These are phyloP conservation scores for Notothenia rossii DNA, from an alignment of 2,113 vertebrate species.

Conservation along the genomic window DNA sequence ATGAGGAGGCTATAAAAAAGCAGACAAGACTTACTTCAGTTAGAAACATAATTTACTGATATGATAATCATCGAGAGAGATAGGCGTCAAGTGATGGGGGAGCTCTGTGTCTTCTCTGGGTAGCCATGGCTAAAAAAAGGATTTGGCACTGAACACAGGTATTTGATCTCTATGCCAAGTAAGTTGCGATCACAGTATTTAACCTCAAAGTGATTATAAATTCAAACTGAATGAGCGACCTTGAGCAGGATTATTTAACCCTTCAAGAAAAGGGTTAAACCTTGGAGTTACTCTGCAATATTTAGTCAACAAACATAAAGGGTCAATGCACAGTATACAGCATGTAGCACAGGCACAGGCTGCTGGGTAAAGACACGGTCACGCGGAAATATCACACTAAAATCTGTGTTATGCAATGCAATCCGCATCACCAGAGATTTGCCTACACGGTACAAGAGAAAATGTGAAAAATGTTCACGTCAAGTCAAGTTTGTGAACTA, in stretches of 20 bases:
- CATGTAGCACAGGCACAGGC: constrained; percentile 25
- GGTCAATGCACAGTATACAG: background rate
- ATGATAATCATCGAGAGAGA: constrained; percentile 18
- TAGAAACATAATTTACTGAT: background rate
- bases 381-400: background rate
- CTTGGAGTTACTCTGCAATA: constrained; percentile 5
- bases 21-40: background rate
- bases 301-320: constrained; percentile 3
- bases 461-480: background rate
- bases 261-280: background rate
- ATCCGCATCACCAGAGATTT: background rate
- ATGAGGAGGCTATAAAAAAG: background rate
- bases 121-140: constrained; percentile 17
- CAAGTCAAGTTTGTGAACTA: background rate
- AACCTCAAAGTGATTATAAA: constrained; percentile 8
- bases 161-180: constrained; percentile 16
- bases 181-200: constrained; percentile 24
- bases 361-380: constrained; percentile 1
- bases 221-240: background rate
- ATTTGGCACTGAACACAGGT: constrained; percentile 17
- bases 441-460: background rate
- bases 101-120: background rate
- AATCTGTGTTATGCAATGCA: background rate
- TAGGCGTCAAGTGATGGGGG: background rate
- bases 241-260: too few relatives aligned